Percentiles rank a stretch among this genome's conserved stretches.
phyloP scores from a whole-genome alignment of 2,888 invertebrate species.

The Minunthozetes semirufus region DNA sequence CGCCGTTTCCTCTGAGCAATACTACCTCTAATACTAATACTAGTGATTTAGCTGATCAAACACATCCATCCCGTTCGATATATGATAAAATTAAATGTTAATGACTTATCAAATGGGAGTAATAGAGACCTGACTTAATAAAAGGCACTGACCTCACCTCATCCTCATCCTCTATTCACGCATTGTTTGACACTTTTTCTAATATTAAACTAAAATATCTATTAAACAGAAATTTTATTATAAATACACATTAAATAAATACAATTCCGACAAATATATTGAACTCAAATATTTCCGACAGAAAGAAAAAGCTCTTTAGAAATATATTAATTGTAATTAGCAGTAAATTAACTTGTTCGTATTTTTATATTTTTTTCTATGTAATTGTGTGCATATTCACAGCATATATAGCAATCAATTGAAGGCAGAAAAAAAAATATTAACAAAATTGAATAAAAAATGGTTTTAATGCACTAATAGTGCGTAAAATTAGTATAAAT shows the following conservation, averaged over 20 bases:
- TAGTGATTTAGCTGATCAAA: conserved; percentile 23
- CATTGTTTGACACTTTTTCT: conserved; percentile 23
- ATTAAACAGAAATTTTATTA: not conserved
- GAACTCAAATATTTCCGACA: conserved; percentile 13
- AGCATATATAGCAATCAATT: too few species aligned
- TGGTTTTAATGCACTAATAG: not conserved
- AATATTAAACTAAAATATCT: not conserved
- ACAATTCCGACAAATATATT: conserved; percentile 4
- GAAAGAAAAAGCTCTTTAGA: not conserved
- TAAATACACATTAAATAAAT: not conserved
- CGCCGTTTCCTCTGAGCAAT: conserved; percentile 20
- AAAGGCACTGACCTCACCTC: conserved; percentile 23
- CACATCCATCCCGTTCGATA: conserved; percentile 23
- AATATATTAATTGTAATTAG: not conserved
- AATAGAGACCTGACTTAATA: not conserved
- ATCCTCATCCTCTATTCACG: conserved; percentile 21
- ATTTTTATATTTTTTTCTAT: too few species aligned
- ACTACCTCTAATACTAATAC: not conserved
- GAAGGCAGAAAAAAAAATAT: not conserved
- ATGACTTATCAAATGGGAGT: conserved; percentile 25
- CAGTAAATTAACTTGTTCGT: not conserved
- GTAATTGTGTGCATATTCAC: too few species aligned
- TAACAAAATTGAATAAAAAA: not conserved
- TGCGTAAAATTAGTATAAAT: not conserved
- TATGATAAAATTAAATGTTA: conserved; percentile 1